Conservation (phyloP, 2,113 vertebrate species). For the Capra hircus region DNA sequence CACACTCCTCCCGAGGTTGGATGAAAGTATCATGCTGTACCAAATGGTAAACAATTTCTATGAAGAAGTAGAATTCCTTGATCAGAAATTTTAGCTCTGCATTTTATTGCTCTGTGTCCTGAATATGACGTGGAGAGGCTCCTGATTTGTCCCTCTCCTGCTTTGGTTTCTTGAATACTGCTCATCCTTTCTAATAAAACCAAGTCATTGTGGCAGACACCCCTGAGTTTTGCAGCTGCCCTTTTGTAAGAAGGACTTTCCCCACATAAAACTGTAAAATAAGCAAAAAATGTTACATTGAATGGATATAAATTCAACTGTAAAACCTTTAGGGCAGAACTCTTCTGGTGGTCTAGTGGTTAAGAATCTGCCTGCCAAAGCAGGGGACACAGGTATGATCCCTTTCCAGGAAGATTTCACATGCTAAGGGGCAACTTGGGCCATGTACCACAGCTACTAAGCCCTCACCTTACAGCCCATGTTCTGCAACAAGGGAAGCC, state of each 20-base stretch:
- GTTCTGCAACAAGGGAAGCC: background rate
- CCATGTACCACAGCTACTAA: background rate
- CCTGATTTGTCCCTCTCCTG: slow-evolving; percentile 74
- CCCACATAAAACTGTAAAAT: slow-evolving; percentile 81
- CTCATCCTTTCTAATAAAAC: slow-evolving; percentile 78
- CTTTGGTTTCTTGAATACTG: background rate
- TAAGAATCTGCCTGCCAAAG: background rate
- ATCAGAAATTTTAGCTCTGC: slow-evolving; percentile 76
- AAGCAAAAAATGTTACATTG: slow-evolving; percentile 21
- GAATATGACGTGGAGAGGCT: slow-evolving; percentile 75
- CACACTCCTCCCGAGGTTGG: background rate
- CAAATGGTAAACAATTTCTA: background rate
- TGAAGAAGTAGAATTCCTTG: background rate
- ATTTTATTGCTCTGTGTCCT: slow-evolving; percentile 72
- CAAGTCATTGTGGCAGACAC: slow-evolving; percentile 80
- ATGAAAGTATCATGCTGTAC: background rate
- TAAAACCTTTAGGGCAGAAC: background rate
- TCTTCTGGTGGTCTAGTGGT: background rate
- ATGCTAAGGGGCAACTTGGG: background rate
- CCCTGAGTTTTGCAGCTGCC: slow-evolving; percentile 84
- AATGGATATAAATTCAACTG: background rate
- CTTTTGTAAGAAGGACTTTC: slow-evolving; percentile 88
- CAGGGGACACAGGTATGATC: background rate
- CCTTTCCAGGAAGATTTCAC: background rate
- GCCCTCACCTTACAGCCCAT: background rate